Evolutionary conservation across 64 coral and sea anemone genomes (phyloP), one percentile per base, ranked within the genome.

Genomic region (Astreopora myriophthalma): DNA sequence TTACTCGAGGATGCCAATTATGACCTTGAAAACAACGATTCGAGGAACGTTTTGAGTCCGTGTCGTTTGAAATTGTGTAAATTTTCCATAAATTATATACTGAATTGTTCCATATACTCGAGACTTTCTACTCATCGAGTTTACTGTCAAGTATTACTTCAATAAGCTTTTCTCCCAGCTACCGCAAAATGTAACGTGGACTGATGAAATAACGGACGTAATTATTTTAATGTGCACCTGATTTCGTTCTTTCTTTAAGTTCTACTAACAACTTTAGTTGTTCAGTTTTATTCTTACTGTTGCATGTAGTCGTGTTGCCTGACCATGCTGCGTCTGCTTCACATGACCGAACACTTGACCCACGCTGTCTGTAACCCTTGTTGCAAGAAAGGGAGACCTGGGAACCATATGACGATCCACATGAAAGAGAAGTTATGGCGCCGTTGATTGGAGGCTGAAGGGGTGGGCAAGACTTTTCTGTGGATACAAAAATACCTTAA

Each of bases 271-370:
- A 30, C 25, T 26, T 68, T 16, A 51, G n/a, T n/a, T 55, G 49
- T 55, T 55, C 6, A 55, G 49, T 30, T 71, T 71, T 17, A 29
- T 30, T 24, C 94, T 92, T 96, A 96, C 94, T 75, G 10, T 55
- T 61, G 44, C 94, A 96, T 26, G 23, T 39, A 19, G 94, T 81
- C 8, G 64, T 27, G 9, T 69, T 63, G 76, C 90, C 94, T 22
- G 94, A 96, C 94, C 94, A 96, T 6, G 74, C 68, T 40, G 89
- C 85, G 29, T 92, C 74, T 26, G 26, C 32, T 30, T 76, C 19
- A 77, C 94, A 96, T 6, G 68, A 65, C 32, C 94, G 84, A 6
- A 32, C 51, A 69, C 28, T 19, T 35, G 94, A 69, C 22, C 94
- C 94, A 71, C 20, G 30, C 40, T 89, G 58, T 24, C 13, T 27